These are phyloP conservation scores for Picathartes gymnocephalus DNA, from an alignment of 2,113 vertebrate genomes.

Conservation along the genomic window DNA sequence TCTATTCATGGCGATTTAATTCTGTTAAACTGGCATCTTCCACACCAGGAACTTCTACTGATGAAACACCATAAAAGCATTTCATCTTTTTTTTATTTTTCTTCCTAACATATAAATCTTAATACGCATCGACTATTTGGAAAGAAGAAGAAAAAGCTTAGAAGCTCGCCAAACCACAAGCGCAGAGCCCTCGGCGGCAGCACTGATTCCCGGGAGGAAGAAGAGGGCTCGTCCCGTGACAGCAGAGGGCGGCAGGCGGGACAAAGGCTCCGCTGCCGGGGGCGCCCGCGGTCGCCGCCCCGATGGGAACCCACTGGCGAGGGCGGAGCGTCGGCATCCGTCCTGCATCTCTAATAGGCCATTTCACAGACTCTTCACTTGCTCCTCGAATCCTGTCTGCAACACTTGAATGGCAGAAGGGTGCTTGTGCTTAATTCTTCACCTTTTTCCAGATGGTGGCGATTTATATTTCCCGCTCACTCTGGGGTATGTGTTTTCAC, in stretches of 20 bases:
- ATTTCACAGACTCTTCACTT: background rate
- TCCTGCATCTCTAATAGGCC: no score
- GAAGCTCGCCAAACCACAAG: no score
- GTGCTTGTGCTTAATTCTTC: no score
- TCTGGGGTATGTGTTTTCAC: fast-evolving
- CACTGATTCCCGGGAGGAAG: no score
- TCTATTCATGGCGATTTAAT: no score
- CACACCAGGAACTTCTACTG: background rate
- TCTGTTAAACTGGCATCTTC: background rate
- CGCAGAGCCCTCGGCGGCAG: background rate
- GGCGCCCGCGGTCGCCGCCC: background rate
- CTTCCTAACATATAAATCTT: background rate
- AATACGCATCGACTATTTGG: background rate
- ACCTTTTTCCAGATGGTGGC: background rate
- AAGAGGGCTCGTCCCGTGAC: no score
- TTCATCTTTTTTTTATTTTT: background rate
- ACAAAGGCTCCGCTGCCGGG: background rate
- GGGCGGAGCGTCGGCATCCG: background rate
- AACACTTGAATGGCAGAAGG: background rate
- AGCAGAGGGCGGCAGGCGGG: background rate
- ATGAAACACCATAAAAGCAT: background rate
- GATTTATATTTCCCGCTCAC: background rate
- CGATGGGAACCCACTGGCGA: no score
- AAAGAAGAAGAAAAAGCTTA: background rate
- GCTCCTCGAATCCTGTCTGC: background rate